phyloP scores from a whole-genome alignment of 2,113 vertebrate genomes.

The Actinemys pallida region DNA sequence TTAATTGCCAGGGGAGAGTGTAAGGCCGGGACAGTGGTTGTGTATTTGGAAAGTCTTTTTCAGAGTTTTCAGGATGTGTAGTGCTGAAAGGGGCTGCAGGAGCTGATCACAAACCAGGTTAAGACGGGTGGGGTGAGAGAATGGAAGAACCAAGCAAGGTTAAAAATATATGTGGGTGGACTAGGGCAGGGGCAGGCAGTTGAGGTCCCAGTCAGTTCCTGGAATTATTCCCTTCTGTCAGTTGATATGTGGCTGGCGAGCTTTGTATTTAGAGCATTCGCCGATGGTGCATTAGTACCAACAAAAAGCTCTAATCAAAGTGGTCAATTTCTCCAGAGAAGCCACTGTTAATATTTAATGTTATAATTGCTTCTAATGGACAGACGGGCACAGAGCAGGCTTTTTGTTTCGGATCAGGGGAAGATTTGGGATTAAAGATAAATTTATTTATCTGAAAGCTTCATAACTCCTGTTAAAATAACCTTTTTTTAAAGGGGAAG shows the following conservation, averaged over 20 bases:
- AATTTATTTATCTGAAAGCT: constrained; percentile 59
- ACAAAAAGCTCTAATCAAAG: constrained; percentile 53
- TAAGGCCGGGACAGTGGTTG: not conserved
- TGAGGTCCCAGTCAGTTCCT: not conserved
- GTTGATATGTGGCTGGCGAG: not conserved
- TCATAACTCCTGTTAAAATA: constrained; percentile 36
- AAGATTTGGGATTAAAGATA: constrained; percentile 36
- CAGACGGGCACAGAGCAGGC: constrained; percentile 47
- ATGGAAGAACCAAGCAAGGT: not conserved
- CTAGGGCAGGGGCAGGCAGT: not conserved
- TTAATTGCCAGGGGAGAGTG: not conserved
- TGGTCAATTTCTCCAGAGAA: constrained; percentile 69
- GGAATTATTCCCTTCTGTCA: not conserved
- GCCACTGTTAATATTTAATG: constrained; percentile 88
- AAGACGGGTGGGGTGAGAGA: not conserved
- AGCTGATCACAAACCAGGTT: not conserved
- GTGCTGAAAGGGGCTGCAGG: not conserved
- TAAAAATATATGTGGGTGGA: not conserved
- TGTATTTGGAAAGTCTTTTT: not conserved
- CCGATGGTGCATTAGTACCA: constrained; percentile 65
- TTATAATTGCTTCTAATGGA: constrained; percentile 83
- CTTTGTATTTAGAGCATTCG: not conserved
- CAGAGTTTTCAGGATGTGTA: accelerated
- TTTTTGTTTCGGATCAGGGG: constrained; percentile 35
- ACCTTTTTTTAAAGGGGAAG: not conserved